Evolutionary conservation across 2,113 vertebrate genomes (phyloP), one percentile per base, ranked within the genome.

Genomic region (Nibea albiflora): DNA sequence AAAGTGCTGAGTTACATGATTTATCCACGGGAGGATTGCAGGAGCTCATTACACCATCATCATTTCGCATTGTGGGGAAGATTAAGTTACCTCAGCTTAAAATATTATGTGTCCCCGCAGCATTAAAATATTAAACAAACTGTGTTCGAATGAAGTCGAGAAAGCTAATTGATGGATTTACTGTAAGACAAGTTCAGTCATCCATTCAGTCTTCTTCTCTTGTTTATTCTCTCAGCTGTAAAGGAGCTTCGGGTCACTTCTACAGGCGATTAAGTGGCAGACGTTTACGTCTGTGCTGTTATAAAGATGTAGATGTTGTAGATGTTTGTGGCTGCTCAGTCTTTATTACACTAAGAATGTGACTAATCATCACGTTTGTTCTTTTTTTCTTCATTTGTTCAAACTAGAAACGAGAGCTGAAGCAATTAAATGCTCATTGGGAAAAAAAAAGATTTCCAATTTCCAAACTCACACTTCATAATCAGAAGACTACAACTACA

Each of bases 21-120:
- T 81, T 83, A 76, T 74, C 61, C 68, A 67, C 64, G 49, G 54
- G 62, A 77, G 70, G 49, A 22, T 63, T 71, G 46, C 35, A 2
- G 39, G 64, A 80, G 26, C 73, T 81, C 72, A 83, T 88, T 80
- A 80, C n/a, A 61, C 15, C 8, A 3, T 68, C 64, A 86, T 84
- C 53, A 64, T 72, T 85, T 80, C 22, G 9, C 44, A 78, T 35
- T 47, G 52, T 19, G 20, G 56, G 42, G 71, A 39, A 74, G 52
- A 85, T 84, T 64, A 42, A 35, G 53, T 85, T 83, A 66, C 76
- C n/a, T 67, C n/a, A 8, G 2, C 24, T 74, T 66, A 70, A 76
- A 64, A 57, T 77, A 75, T 78, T 42, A 53, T 63, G 42, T 57
- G 53, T 57, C 50, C 46, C 56, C 35, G 35, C 68, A 39, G 60